Conservation (phyloP, 2,797 vertebrate species). For the Diglossa cyanea region DNA sequence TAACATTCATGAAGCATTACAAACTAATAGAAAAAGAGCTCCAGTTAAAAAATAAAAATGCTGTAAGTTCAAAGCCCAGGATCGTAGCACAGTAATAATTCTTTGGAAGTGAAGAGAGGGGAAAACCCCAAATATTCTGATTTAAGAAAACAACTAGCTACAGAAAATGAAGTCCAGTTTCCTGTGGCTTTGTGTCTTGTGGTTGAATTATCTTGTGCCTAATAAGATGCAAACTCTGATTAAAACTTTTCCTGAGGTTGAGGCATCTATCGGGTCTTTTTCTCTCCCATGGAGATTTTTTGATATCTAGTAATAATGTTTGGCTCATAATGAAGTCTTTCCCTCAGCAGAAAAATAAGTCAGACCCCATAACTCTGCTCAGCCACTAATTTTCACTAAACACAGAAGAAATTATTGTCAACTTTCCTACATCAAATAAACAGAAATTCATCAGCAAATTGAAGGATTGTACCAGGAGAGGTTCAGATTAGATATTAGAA, state of each 20-base stretch:
- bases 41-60: not conserved
- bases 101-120: not conserved
- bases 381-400: not conserved
- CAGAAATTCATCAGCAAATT: not conserved
- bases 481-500: not conserved
- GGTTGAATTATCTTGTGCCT: not conserved
- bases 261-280: not conserved
- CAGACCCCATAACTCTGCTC: not conserved
- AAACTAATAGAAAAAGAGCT: not conserved
- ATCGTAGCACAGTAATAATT: not conserved
- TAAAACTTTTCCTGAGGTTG: not conserved
- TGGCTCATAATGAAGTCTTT: not conserved
- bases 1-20: not conserved
- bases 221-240: not conserved
- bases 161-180: constrained; percentile 8
- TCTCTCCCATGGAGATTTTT: not conserved
- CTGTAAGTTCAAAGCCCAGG: not conserved
- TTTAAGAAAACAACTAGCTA: constrained; percentile 25
- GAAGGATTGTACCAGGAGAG: not conserved
- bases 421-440: not conserved
- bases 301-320: not conserved
- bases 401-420: not conserved
- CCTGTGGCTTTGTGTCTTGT: constrained; percentile 8
- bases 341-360: not conserved
- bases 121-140: constrained; percentile 14